Conservation (phyloP, 2,888 invertebrate species). For the Lithophane leautieri region DNA sequence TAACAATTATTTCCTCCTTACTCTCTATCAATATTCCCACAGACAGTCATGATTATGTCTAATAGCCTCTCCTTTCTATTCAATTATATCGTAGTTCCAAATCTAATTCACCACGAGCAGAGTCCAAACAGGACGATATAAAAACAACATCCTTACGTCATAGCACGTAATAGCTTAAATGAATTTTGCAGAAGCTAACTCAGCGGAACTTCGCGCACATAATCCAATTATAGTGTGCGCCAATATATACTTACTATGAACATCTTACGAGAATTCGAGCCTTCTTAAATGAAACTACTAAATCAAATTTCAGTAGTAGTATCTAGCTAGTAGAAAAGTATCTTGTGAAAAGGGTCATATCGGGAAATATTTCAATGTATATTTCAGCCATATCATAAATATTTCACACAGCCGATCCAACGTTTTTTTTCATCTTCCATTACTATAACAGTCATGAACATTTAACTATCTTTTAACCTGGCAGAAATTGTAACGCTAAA, state of each 20-base stretch:
- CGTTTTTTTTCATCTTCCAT: neutral
- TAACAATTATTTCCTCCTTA: no score
- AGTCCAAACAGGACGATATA: conserved; percentile 15
- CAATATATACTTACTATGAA: conserved; percentile 40
- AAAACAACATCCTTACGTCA: conserved; percentile 29
- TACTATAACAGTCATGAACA: neutral
- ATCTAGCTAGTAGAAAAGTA: neutral
- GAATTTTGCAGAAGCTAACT: conserved; percentile 46
- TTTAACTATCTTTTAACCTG: no score
- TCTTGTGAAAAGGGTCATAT: neutral
- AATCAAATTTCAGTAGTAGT: neutral
- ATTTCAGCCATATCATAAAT: neutral
- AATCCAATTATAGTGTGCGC: conserved; percentile 62
- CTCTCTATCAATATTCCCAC: neutral
- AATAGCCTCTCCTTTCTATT: neutral
- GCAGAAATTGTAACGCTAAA: no score
- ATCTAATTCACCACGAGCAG: conserved; percentile 3
- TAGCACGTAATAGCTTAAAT: conserved; percentile 36
- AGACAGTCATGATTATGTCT: neutral
- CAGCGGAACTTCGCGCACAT: conserved; percentile 54
- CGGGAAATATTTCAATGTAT: neutral
- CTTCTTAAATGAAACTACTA: conserved; percentile 6
- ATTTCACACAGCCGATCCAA: neutral
- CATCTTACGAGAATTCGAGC: neutral
- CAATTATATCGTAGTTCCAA: neutral